Evolutionary conservation across 2,888 invertebrate species (phyloP).

Genomic region (Tineola bisselliella): DNA sequence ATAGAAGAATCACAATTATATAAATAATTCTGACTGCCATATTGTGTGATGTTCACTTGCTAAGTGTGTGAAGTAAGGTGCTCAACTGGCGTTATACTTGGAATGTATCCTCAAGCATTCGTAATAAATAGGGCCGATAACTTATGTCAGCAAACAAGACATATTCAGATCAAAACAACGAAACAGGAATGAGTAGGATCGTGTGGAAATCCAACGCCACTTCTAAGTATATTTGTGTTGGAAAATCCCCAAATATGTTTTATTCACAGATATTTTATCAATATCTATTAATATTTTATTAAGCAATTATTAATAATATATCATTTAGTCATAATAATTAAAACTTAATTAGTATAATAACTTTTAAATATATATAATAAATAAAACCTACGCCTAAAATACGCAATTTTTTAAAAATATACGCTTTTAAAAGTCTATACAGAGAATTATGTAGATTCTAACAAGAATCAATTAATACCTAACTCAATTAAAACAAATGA

Average conservation of each 20-base stretch:
- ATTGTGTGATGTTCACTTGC: background rate
- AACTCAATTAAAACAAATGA: too few relatives aligned
- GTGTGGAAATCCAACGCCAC: constrained; percentile 23
- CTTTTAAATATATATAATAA: too few relatives aligned
- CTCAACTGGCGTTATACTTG: constrained; percentile 3
- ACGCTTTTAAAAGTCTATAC: too few relatives aligned
- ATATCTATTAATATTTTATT: too few relatives aligned
- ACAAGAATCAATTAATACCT: too few relatives aligned
- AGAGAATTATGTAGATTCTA: too few relatives aligned
- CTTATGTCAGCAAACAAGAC: constrained; percentile 54
- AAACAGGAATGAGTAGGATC: constrained; percentile 15
- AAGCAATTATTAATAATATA: too few relatives aligned
- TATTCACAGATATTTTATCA: too few relatives aligned
- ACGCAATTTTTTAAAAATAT: too few relatives aligned
- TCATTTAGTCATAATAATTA: too few relatives aligned
- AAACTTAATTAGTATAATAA: too few relatives aligned
- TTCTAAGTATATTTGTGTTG: background rate
- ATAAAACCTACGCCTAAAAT: too few relatives aligned
- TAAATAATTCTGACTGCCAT: constrained; percentile 1
- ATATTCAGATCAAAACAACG: constrained; percentile 61
- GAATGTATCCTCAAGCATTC: constrained; percentile 18
- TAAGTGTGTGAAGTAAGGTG: background rate
- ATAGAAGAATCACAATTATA: background rate
- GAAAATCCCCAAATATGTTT: background rate
- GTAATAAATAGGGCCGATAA: constrained; percentile 57